These are phyloP conservation scores for Oostethus manadensis DNA, from an alignment of 2,113 vertebrate species.

Conservation along the genomic window DNA sequence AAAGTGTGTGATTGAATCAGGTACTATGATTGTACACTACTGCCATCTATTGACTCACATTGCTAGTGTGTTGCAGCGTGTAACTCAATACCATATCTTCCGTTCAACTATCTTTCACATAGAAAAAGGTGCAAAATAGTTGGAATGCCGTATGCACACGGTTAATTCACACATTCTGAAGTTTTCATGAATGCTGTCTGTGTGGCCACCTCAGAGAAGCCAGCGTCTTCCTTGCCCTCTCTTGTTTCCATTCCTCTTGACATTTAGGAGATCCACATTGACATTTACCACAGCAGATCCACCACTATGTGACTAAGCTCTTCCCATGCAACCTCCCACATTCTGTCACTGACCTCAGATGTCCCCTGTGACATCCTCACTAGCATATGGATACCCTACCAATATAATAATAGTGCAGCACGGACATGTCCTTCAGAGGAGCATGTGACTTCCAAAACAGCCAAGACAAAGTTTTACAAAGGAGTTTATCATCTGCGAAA, in stretches of 20 bases:
- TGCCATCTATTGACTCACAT: conserved; percentile 36
- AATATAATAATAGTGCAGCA: conserved; percentile 23
- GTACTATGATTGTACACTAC: conserved; percentile 5
- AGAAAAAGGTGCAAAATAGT: background rate
- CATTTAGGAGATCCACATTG: conserved; percentile 46
- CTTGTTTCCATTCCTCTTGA: conserved; percentile 55
- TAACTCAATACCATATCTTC: background rate
- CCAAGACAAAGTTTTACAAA: background rate
- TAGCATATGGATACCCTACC: conserved; percentile 12
- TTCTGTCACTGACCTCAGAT: conserved; percentile 30
- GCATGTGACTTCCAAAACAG: background rate
- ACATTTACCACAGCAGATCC: conserved; percentile 46
- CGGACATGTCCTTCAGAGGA: conserved; percentile 5
- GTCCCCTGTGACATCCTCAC: conserved; percentile 21
- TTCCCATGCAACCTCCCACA: conserved; percentile 27
- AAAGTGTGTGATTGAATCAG: no score
- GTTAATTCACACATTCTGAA: conserved; percentile 9
- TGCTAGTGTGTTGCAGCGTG: background rate
- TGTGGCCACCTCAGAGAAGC: conserved; percentile 19
- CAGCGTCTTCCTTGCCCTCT: conserved; percentile 31
- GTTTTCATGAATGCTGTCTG: conserved; percentile 12
- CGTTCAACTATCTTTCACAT: background rate
- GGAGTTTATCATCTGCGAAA: background rate
- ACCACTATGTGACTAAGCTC: conserved; percentile 41
- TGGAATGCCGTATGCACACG: background rate